Evolutionary conservation across 2,113 vertebrate genomes (phyloP).

Genomic region (Tragelaphus imberbis): DNA sequence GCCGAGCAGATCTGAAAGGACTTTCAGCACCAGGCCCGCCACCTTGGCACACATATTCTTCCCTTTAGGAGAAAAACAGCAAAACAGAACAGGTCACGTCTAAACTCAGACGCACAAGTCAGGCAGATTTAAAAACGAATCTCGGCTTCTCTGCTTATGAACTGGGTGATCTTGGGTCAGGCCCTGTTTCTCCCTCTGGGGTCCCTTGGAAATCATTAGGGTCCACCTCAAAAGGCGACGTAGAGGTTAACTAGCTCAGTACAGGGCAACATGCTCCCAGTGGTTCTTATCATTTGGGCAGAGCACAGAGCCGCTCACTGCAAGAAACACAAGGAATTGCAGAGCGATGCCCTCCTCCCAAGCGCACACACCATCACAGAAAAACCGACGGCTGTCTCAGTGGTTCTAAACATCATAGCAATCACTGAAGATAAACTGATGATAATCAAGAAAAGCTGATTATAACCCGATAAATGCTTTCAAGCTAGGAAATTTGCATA

Average conservation of each 20-base stretch:
- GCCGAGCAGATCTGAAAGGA: constrained; percentile 93
- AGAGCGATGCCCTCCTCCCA: not conserved
- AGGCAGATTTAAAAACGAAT: not conserved
- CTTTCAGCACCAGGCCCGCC: constrained; percentile 87
- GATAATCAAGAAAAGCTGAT: not conserved
- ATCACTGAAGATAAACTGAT: too few relatives aligned
- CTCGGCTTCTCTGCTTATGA: not conserved
- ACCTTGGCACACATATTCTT: constrained; percentile 90
- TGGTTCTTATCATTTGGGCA: not conserved
- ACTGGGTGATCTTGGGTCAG: not conserved
- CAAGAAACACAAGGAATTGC: fast-evolving
- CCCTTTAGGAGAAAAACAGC: constrained; percentile 78
- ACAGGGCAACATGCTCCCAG: not conserved
- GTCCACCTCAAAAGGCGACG: not conserved
- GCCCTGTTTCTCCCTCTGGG: not conserved
- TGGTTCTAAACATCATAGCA: fast-evolving
- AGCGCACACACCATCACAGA: fast-evolving
- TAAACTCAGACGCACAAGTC: not conserved
- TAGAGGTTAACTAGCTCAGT: not conserved
- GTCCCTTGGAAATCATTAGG: not conserved
- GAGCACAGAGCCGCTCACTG: not conserved
- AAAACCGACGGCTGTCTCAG: not conserved
- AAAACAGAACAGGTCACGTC: not conserved
- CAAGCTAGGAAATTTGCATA: not conserved
- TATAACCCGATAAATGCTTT: not conserved